Evolutionary conservation across 2,888 invertebrate species (phyloP).

Genomic region (Lasioglossum morio): DNA sequence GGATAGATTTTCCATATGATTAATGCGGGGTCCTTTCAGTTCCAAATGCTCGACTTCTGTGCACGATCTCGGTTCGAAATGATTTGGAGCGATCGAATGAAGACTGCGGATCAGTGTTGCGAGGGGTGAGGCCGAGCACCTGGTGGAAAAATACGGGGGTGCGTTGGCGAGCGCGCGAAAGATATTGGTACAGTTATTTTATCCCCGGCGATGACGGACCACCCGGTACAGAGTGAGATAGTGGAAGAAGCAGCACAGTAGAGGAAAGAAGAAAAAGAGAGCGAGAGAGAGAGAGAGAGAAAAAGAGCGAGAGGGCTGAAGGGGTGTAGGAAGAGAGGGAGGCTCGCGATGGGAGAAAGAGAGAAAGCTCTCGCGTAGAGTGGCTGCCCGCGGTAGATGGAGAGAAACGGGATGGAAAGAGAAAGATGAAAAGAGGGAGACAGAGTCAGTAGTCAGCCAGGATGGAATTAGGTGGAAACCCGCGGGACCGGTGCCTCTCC

Average conservation of each 20-base stretch:
- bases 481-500: constrained; percentile 79
- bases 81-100: neutral
- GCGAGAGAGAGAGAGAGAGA: constrained; percentile 17
- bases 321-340: constrained; percentile 10
- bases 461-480: constrained; percentile 83
- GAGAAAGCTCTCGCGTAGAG: constrained; percentile 16
- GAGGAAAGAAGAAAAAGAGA: neutral
- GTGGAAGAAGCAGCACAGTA: neutral
- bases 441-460: constrained; percentile 81
- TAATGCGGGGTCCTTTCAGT: too few species aligned
- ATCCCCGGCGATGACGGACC: neutral
- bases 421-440: constrained; percentile 63
- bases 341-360: neutral
- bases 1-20: too few species aligned
- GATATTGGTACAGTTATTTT: constrained; percentile 3
- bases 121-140: too few species aligned
- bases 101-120: neutral
- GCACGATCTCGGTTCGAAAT: neutral
- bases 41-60: neutral
- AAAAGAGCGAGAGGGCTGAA: constrained; percentile 33
- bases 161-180: neutral
- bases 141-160: neutral
- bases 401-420: constrained; percentile 25
- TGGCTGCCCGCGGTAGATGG: constrained; percentile 28
- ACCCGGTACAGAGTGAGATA: neutral